Base-by-base conservation (phyloP, 2,888 invertebrate genomes). In the Pseudococcus jackbeardsleyi region DNA sequence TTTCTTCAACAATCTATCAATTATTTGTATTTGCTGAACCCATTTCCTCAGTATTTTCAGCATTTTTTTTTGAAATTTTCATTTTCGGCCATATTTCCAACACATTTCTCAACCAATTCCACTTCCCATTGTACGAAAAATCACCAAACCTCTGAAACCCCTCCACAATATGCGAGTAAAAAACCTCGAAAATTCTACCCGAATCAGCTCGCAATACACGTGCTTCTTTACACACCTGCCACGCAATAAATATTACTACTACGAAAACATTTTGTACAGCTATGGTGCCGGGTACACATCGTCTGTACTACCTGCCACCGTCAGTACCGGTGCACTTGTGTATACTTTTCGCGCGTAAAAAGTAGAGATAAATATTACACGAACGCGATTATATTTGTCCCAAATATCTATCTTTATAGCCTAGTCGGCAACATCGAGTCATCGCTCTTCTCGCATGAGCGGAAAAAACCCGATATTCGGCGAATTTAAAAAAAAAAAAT, bases 171-270 rank as follows among this genome's bases (percentile, higher is more conserved):
- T n/a, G n/a, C n/a, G n/a, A n/a, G n/a, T n/a, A n/a, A n/a, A n/a
- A n/a, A n/a, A n/a, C n/a, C n/a, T n/a, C n/a, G n/a, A n/a, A n/a
- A n/a, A n/a, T n/a, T n/a, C n/a, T n/a, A n/a, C 6, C 68, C n/a
- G 9, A 48, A 22, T 26, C 68, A 22, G 15, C 7, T 33, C 33
- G 72, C 72, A 72, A 72, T 72, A 33, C 33, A 72, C 33, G 33
- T 72, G 72, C 72, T 1, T 72, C 72, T 64, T n/a, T n/a, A 64
- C 64, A 64, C 64, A 64, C 64, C 64, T 64, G 64, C 64, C 64
- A 64, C 64, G 8, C 22, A 64, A 64, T 64, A 64, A 64, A 64
- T 22, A 64, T 11, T 54, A 54, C 12, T 12, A 48, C 48, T 39
- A 48, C 48, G 48, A 9, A 48, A 2, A 48, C 48, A 48, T 9